A percentile compares a stretch with the other conserved stretches of the same genome.
phyloP scores from a whole-genome alignment of 2,797 vertebrate genomes.

The Cercopithecus hamlyni region DNA sequence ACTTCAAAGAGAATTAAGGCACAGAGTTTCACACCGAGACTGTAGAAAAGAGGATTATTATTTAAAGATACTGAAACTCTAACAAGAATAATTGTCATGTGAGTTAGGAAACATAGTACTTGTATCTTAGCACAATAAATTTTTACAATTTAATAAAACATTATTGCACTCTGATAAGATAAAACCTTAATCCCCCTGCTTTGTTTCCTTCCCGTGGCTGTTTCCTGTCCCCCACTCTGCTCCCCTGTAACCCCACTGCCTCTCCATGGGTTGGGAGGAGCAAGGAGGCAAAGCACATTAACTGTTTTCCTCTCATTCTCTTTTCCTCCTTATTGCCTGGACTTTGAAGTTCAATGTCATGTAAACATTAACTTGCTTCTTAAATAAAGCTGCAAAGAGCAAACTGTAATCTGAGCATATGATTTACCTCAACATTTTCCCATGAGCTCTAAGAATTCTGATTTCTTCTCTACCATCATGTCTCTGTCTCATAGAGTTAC shows the following conservation, averaged over 20 bases:
- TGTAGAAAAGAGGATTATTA: not conserved
- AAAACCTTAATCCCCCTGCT: not conserved
- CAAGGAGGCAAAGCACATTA: not conserved
- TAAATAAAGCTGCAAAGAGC: slow-evolving; percentile 58
- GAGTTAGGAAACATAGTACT: not conserved
- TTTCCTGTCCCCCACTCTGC: not conserved
- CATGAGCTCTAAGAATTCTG: not conserved
- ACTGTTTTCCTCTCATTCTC: slow-evolving; percentile 13
- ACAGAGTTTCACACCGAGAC: not conserved
- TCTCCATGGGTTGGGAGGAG: not conserved
- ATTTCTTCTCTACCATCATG: not conserved
- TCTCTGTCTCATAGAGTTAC: not conserved
- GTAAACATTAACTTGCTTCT: slow-evolving; percentile 73
- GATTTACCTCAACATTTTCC: slow-evolving; percentile 10
- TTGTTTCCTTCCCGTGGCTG: not conserved
- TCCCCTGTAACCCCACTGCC: not conserved
- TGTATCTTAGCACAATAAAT: not conserved
- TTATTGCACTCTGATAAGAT: not conserved
- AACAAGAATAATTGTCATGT: not conserved
- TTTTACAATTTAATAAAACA: slow-evolving; percentile 36
- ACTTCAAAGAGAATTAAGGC: not conserved
- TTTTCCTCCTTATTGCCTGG: slow-evolving; percentile 48
- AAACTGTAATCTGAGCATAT: slow-evolving; percentile 7
- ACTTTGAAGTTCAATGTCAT: slow-evolving; percentile 65
- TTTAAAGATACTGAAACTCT: not conserved